Evolutionary conservation across 2,888 invertebrate species (phyloP), one percentile per base, ranked within the genome.

Genomic region (Liopterus haemorrhoidalis): DNA sequence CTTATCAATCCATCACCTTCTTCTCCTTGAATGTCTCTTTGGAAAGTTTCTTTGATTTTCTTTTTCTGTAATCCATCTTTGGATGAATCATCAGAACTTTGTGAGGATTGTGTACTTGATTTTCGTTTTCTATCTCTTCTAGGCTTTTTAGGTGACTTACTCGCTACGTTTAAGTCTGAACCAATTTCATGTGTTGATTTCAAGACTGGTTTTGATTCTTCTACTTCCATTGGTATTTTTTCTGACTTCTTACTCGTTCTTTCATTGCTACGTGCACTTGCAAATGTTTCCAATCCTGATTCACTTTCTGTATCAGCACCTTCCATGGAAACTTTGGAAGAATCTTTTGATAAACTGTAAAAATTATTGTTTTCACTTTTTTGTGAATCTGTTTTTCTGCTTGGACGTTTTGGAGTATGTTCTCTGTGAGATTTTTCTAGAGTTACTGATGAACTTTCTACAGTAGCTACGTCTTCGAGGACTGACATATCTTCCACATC

Each of bases 401-500:
- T 73, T 0, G 78, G 72, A 53, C 78, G 72, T 41, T 72, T 68
- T 0, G 80, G 80, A 48, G 74, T 68, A 52, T 66, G 66, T 59
- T 64, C 68, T 59, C 55, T 70, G 61, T 71, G 77, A 55, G 67
- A 68, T 64, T 73, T 77, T 57, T 81, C 77, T 5, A 61, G 58
- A 3, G 59, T 58, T n/a, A 58, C 49, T 5, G 60, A 64, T 1
- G 69, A 70, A 5, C 66, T 64, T 40, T 76, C 76, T 3, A 65
- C 62, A 1, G 63, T 61, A 5, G 58, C 57, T 36, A 78, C 78
- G 59, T 87, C 85, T 59, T 89, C 88, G 27, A 81, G 79, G 42
- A 87, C 81, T 0, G 90, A 89, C 48, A 87, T 81, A 57, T 90
- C 90, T 62, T 90, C 90, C 49, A 91, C 71, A 53, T 87, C 90